These are phyloP conservation scores for Chaetodon trifasciatus DNA, from an alignment of 2,797 vertebrate genomes.

Conservation along the genomic window DNA sequence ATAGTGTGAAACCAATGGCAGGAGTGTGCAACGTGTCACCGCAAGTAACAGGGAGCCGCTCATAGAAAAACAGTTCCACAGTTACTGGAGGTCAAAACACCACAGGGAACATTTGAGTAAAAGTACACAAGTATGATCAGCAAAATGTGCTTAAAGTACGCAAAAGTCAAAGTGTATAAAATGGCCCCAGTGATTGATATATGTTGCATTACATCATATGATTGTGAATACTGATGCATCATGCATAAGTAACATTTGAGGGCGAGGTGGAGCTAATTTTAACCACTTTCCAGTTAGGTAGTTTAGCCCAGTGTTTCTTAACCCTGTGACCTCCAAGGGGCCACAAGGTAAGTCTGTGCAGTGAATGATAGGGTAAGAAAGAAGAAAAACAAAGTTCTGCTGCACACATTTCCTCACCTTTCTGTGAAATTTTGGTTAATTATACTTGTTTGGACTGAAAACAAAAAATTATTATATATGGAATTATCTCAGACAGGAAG, in stretches of 20 bases:
- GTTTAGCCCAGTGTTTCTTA: not conserved
- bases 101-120: not conserved
- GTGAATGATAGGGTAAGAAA: not conserved
- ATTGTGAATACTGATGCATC: not conserved
- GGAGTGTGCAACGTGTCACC: too few relatives aligned
- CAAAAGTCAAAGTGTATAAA: not conserved
- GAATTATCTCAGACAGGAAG: too few relatives aligned
- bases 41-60: not conserved
- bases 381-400: not conserved
- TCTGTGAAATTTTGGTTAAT: not conserved
- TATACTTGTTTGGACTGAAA: not conserved
- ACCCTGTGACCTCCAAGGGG: not conserved
- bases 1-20: not conserved
- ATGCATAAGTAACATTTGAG: not conserved
- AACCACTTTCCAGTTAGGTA: not conserved
- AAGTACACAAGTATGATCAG: not conserved
- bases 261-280: not conserved
- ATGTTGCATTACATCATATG: not conserved
- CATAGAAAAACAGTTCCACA: not conserved
- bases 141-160: not conserved
- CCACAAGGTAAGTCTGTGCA: not conserved
- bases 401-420: not conserved
- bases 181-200: not conserved
- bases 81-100: too few relatives aligned
- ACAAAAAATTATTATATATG: not conserved